Conservation (phyloP, 2,888 invertebrate genomes). For the Rhagonycha lutea region DNA sequence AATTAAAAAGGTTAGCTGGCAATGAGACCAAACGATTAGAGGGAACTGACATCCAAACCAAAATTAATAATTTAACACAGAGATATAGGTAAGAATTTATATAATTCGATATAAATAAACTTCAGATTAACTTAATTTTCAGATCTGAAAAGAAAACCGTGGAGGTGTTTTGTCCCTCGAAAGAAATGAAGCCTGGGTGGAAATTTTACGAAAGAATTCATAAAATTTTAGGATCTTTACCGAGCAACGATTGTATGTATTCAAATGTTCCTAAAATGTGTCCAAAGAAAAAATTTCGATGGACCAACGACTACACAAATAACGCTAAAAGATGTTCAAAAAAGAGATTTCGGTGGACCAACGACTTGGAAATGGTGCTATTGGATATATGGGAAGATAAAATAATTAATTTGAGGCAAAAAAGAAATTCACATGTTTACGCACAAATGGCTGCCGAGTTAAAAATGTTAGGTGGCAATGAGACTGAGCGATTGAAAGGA, state of each 20-base stretch:
- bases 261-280: neutral
- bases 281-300: neutral
- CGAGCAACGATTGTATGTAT: no score
- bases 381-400: neutral
- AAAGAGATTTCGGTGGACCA: neutral
- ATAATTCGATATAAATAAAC: no score
- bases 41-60: neutral
- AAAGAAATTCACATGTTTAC: neutral
- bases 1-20: neutral
- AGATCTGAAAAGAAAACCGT: no score
- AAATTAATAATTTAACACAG: neutral
- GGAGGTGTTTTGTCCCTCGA: no score
- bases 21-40: neutral
- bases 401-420: neutral
- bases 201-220: no score
- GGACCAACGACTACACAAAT: no score
- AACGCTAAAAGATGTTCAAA: no score
- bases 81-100: neutral
- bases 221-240: no score
- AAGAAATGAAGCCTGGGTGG: no score
- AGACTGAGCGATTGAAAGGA: neutral
- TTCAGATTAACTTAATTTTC: no score
- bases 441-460: neutral
- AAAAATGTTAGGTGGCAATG: neutral
- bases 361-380: neutral